Evolutionary conservation across 2,113 vertebrate species (phyloP).

Genomic region (crab-eating macaque (Macaca fascicularis)): DNA sequence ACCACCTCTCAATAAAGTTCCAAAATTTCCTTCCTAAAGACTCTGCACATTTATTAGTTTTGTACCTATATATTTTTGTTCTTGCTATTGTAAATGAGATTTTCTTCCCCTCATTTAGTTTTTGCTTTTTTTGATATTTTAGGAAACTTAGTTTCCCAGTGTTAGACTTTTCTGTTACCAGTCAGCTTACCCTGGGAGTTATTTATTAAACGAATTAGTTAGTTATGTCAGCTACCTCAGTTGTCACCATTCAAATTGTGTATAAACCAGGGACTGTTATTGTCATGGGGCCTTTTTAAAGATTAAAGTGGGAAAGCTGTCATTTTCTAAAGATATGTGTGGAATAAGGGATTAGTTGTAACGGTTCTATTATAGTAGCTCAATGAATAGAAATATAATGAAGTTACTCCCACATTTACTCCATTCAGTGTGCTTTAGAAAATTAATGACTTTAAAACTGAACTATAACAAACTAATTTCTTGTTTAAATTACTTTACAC

Average conservation of each 20-base stretch:
- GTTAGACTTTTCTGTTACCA: not conserved
- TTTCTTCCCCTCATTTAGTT: not conserved
- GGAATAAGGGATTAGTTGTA: too few relatives aligned
- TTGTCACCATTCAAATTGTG: not conserved
- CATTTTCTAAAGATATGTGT: not conserved
- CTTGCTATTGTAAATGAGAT: not conserved
- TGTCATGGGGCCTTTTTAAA: not conserved
- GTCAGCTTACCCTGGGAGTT: not conserved
- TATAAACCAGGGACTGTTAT: not conserved
- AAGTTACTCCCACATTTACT: not conserved
- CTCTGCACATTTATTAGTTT: not conserved
- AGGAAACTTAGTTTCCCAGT: not conserved
- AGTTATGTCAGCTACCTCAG: not conserved
- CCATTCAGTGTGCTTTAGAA: not conserved
- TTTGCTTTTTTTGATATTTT: not conserved
- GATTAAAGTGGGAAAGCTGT: not conserved
- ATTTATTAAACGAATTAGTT: not conserved
- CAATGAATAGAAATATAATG: not conserved
- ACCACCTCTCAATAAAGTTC: not conserved
- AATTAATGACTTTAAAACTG: slow-evolving; percentile 1
- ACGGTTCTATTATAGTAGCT: too few relatives aligned
- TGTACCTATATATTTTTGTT: not conserved
- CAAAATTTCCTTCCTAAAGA: not conserved
- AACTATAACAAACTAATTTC: not conserved
- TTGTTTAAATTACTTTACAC: not conserved